Evolutionary conservation across 2,113 vertebrate genomes (phyloP).

Genomic region (Clinocottus analis): DNA sequence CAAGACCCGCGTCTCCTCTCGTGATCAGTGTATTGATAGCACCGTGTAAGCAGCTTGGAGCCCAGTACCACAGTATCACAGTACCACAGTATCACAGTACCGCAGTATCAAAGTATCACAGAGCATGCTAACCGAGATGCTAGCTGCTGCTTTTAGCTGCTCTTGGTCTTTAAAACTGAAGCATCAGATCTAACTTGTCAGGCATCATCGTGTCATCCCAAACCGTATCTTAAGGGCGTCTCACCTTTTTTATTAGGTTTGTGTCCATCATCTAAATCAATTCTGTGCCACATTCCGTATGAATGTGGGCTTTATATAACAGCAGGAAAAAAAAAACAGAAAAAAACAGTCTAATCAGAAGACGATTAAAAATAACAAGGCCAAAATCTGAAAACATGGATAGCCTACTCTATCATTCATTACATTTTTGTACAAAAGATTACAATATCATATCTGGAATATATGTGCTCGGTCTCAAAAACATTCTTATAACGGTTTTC

Average conservation of each 20-base stretch:
- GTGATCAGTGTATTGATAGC: too few species aligned
- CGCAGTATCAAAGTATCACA: not conserved
- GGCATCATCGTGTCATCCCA: not conserved
- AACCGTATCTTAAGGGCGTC: not conserved
- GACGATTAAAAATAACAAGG: constrained; percentile 1
- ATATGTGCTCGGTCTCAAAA: not conserved
- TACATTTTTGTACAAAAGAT: not conserved
- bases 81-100: too few species aligned
- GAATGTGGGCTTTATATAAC: not conserved
- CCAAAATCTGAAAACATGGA: not conserved
- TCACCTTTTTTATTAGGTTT: constrained; percentile 55
- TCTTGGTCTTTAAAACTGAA: not conserved
- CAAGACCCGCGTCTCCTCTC: too few species aligned
- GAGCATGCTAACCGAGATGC: not conserved
- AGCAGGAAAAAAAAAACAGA: not conserved
- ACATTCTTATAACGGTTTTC: constrained; percentile 13
- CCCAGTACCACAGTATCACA: too few species aligned
- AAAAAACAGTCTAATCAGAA: not conserved
- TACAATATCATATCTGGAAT: too few species aligned
- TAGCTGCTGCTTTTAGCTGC: not conserved
- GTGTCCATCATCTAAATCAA: constrained; percentile 43
- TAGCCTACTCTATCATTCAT: too few species aligned
- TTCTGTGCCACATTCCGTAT: constrained; percentile 40
- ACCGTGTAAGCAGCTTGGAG: too few species aligned
- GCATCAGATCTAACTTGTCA: not conserved